phyloP scores from a whole-genome alignment of 2,888 invertebrate genomes.

The Atethmia centrago region DNA sequence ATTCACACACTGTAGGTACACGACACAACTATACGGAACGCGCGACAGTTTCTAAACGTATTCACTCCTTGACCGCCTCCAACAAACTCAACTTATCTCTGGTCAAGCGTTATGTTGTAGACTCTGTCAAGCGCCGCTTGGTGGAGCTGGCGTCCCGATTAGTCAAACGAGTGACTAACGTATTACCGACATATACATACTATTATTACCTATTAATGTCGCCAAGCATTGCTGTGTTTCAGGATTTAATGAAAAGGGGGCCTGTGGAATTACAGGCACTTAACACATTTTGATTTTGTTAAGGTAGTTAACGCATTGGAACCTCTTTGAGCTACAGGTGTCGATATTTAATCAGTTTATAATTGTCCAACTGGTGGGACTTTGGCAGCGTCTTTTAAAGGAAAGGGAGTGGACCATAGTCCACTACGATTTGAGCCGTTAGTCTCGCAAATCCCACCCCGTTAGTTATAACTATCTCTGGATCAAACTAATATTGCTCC shows the following conservation, averaged over 20 bases:
- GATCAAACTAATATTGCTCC: not conserved
- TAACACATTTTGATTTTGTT: not conserved
- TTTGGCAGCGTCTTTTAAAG: not conserved
- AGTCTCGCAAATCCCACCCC: not conserved
- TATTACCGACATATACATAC: too few species aligned
- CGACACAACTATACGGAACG: too few species aligned
- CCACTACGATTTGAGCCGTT: not conserved
- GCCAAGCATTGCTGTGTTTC: not conserved
- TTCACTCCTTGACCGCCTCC: too few species aligned
- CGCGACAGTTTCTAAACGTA: too few species aligned
- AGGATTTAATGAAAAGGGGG: not conserved
- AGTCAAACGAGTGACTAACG: too few species aligned
- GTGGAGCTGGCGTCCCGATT: too few species aligned
- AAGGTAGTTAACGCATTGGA: not conserved
- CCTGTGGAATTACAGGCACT: not conserved
- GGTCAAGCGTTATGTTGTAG: too few species aligned
- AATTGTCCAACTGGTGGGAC: not conserved
- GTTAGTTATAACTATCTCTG: not conserved
- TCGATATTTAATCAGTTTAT: not conserved
- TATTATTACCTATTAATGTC: not conserved
- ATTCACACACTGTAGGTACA: too few species aligned
- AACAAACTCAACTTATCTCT: too few species aligned
- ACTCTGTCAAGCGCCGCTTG: too few species aligned
- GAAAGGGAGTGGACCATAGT: not conserved
- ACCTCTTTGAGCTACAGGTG: not conserved